Base-by-base conservation (phyloP, 1,140 invertebrate species). In the Vanessa atalanta region DNA sequence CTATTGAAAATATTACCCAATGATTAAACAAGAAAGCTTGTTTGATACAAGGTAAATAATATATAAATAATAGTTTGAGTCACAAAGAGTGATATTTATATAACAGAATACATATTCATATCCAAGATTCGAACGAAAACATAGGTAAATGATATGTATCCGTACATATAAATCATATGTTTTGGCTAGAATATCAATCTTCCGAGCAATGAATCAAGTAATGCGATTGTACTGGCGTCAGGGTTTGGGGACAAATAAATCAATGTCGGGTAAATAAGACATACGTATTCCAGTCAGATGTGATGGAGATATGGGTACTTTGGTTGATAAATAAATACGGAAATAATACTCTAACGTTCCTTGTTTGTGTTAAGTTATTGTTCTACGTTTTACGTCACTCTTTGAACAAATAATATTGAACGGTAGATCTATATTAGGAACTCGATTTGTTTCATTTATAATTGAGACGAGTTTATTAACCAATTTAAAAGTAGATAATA, bases 141-240 rank as follows among this genome's bases (percentile, higher is more conserved):
- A 23, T 20, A 23, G 53, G 20, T 31, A 12, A 53, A 57, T 23
- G 11, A 6, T 43, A 2, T 37, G 31, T 37, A 9, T 43, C 0
- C 7, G 37, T 43, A 43, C 37, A 9, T 16, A 12, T 23, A 23
- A 23, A 11, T 57, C 12, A 57, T 57, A 23, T 57, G 23, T 57
- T 57, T 23, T 12, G 8, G 53, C 20, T 43, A 15, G 50, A 23
- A 61, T 37, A 37, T 61, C 57, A 31, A 16, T 37, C 23, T 61
- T 31, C 31, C 57, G 15, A 43, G 23, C 15, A 23, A 61, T 61
- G 57, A 37, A 61, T 61, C 26, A 61, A 37, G 57, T 61, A 37
- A 61, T 37, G 31, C 57, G 57, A 61, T 61, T 37, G 57, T 61
- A 61, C 57, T 13, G 31, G 57, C 57, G 23, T 61, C 26, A 61